A percentile compares a stretch with the other conserved stretches of the same genome.
phyloP scores from a whole-genome alignment of 2,113 vertebrate genomes.

The Stercorarius parasiticus region DNA sequence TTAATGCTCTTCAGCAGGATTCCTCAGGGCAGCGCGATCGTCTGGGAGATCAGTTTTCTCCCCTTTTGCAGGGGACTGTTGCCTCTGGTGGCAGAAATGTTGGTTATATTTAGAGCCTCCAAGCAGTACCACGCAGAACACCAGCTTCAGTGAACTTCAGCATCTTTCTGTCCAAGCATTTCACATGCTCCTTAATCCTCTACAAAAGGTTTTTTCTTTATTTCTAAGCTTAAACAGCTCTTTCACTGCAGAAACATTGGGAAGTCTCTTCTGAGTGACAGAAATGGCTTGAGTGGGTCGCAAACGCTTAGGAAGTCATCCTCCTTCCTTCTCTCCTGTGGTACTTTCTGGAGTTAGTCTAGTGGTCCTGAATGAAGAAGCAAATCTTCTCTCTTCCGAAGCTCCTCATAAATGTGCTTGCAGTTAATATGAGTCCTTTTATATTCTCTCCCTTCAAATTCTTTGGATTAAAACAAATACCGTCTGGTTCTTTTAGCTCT shows the following conservation, averaged over 20 bases:
- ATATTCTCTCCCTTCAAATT: constrained; percentile 67
- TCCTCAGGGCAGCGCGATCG: not conserved
- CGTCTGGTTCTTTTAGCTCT: constrained; percentile 68
- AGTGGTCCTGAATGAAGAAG: constrained; percentile 24
- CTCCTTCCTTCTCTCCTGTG: not conserved
- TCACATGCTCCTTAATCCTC: constrained; percentile 2
- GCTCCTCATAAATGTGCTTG: constrained; percentile 66
- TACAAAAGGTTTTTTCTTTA: not conserved
- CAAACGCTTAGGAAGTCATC: not conserved
- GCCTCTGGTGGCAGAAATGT: constrained; percentile 22
- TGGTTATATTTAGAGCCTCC: constrained; percentile 36
- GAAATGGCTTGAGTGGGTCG: constrained; percentile 33
- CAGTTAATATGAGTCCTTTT: constrained; percentile 72
- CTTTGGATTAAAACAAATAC: constrained; percentile 72
- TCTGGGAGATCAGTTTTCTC: not conserved
- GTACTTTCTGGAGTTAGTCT: constrained; percentile 26
- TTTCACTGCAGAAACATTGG: not conserved
- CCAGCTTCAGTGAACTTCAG: constrained; percentile 1
- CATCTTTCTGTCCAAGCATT: constrained; percentile 9
- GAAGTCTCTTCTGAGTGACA: not conserved
- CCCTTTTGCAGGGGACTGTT: constrained; percentile 3
- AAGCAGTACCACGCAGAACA: not conserved
- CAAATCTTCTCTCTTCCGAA: constrained; percentile 31
- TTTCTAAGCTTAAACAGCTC: constrained; percentile 31
- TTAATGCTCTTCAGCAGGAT: not conserved